These are phyloP conservation scores for Stegana nigrithorax DNA, from an alignment of 2,888 invertebrate species.

Conservation along the genomic window DNA sequence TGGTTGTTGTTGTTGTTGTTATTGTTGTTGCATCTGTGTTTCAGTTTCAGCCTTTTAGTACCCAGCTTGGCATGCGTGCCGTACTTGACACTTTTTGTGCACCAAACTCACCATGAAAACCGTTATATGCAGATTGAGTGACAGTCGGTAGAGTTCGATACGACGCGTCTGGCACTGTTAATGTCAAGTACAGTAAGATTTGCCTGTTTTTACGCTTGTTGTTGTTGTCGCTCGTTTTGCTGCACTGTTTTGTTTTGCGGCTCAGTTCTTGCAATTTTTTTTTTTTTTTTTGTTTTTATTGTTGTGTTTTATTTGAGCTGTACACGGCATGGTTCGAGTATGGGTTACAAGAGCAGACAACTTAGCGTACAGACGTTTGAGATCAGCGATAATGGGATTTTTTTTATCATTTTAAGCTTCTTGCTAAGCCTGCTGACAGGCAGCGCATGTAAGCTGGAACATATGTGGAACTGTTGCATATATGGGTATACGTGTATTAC, in stretches of 20 bases:
- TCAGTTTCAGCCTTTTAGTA: background rate
- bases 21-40: no score
- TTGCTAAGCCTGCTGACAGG: no score
- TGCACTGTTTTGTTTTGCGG: background rate
- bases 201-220: background rate
- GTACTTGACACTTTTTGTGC: constrained; percentile 13
- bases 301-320: background rate
- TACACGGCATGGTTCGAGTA: background rate
- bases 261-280: background rate
- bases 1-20: background rate
- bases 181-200: constrained; percentile 16
- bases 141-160: background rate
- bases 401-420: no score
- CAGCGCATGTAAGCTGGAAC: no score
- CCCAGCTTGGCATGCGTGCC: constrained; percentile 7
- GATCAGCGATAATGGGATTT: constrained; percentile 3
- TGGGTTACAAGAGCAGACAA: constrained; percentile 10
- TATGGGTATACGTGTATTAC: no score
- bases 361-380: background rate
- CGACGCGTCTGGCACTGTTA: background rate
- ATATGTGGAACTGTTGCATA: no score
- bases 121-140: background rate
- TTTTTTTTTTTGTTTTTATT: background rate
- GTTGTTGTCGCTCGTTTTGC: background rate
- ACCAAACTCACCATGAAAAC: constrained; percentile 14